Evolutionary conservation across 30 jellyfish, hydroid and myxozoan species (phyloP), one percentile per base, ranked within the genome.

Genomic region (Chrysaora quinquecirrha): DNA sequence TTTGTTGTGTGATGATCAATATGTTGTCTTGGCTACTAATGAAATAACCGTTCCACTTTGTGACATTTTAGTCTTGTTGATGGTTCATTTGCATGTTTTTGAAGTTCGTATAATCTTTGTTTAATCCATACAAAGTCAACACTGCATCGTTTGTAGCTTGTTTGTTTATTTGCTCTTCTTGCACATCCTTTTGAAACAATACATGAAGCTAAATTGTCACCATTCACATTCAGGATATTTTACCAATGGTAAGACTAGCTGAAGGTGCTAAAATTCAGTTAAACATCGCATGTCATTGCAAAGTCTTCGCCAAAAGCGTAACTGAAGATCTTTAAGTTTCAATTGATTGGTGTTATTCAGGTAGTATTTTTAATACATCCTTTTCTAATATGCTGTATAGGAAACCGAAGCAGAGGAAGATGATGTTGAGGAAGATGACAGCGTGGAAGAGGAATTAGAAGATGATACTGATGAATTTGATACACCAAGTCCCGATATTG

Each of bases 391-490:
- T n/a, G n/a, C 20, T n/a, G 30, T n/a, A 21, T 29, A 78, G 89
- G 82, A 60, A 12, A 24, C 89, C 14, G 95, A 89, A 29, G 97
- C 48, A 10, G 98, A 87, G 30, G 97, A 83, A 60, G 97, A 82
- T 54, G 98, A 91, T 31, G 94, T 52, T 16, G 94, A 73, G 14
- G 98, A 84, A 31, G 97, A 90, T 48, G 98, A 84, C 22, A 83
- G 89, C 23, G 87, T 66, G 28, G 94, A 85, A 30, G 97, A 85
- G 49, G 96, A 85, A 28, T 69, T 85, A n/a, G 98, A 91, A 30
- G 98, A 85, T 76, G 98, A 91, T 64, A 91, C 98, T 0, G 98
- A 91, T 78, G 98, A 91, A 71, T 85, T 91, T 64, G 98, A 91
- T 52, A 91, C 98, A 31, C 95, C 98, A 32, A 90, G 97, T 79